Percentiles rank a stretch among this genome's conserved stretches.
Conservation (phyloP, 2,888 invertebrate genomes). For the Nineta flava region DNA sequence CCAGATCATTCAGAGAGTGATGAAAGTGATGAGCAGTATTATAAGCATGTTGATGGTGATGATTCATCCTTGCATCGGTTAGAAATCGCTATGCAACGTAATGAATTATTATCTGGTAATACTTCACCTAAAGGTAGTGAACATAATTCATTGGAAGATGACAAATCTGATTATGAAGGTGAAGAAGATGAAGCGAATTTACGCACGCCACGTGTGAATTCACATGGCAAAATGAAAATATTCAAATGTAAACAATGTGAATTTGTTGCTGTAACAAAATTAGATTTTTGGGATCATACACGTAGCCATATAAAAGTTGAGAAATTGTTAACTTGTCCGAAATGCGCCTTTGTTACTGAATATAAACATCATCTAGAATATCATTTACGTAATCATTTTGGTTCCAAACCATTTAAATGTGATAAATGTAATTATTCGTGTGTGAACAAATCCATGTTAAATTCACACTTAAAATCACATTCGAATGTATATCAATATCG, state of each 20-base stretch:
- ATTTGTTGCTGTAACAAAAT: constrained; percentile 69
- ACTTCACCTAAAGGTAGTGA: constrained; percentile 19
- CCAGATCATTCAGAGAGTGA: constrained; percentile 25
- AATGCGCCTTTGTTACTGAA: constrained; percentile 95
- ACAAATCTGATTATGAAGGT: constrained; percentile 31
- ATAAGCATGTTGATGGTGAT: constrained; percentile 12
- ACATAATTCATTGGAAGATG: constrained; percentile 24
- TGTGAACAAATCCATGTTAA: constrained; percentile 98
- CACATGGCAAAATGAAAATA: constrained; percentile 71
- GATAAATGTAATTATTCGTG: constrained; percentile 76
- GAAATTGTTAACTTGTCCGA: constrained; percentile 76
- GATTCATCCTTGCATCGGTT: constrained; percentile 22
- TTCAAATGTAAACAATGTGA: constrained; percentile 89
- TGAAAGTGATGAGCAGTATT: constrained; percentile 23
- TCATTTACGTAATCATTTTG: constrained; percentile 86
- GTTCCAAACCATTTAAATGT: constrained; percentile 92
- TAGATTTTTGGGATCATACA: constrained; percentile 87
- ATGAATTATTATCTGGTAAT: constrained; percentile 14
- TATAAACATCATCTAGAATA: constrained; percentile 98
- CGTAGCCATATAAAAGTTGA: constrained; percentile 85
- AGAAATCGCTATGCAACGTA: constrained; percentile 24
- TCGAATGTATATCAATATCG: constrained; percentile 83
- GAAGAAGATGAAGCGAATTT: constrained; percentile 41
- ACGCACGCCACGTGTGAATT: constrained; percentile 47
- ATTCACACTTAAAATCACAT: constrained; percentile 94